Base-by-base conservation (phyloP, 2,797 vertebrate genomes). In the Urocyon cinereoargenteus region DNA sequence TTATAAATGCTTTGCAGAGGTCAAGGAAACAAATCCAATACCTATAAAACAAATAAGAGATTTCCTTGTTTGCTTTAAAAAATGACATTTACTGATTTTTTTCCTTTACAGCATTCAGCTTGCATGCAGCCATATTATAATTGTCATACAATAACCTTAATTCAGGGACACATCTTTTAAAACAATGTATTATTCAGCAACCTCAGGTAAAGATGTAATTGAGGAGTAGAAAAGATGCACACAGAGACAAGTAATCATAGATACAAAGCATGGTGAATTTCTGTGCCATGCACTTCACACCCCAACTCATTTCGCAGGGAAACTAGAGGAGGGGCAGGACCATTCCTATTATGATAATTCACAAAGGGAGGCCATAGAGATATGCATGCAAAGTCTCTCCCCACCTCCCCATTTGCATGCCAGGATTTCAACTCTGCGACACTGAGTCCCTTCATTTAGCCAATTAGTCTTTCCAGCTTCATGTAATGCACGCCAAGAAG, bases 251-350 rank as follows among this genome's bases (percentile, higher is more conserved):
- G 93, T 81, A 97, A 97, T 97, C 96, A 95, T 53, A 97, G 97
- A 96, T 86, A 97, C 86, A 98, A 97, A 98, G 98, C 98, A 96
- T 91, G 95, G 98, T 95, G 97, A 96, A 98, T 98, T 98, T 98
- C 83, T 97, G 92, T 92, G 97, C 95, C 97, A 97, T 96, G 97
- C 97, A 90, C 97, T 98, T 98, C 97, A 98, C 98, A 98, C 98
- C 98, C 98, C 96, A 98, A 98, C 98, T 98, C 97, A 98, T 98
- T 98, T 98, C 94, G 96, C 96, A 92, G 92, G 98, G 97, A 98
- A 98, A 98, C 98, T 98, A 97, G 90, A 98, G 97, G 98, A 98
- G 98, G 95, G 98, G 98, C 98, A 97, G 98, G 98, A 97, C 98
- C 98, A 96, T 97, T 97, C 97, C 97, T 98, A 98, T 98, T 98